phyloP scores from a whole-genome alignment of 2,113 vertebrate genomes.

The Ictidomys tridecemlineatus region DNA sequence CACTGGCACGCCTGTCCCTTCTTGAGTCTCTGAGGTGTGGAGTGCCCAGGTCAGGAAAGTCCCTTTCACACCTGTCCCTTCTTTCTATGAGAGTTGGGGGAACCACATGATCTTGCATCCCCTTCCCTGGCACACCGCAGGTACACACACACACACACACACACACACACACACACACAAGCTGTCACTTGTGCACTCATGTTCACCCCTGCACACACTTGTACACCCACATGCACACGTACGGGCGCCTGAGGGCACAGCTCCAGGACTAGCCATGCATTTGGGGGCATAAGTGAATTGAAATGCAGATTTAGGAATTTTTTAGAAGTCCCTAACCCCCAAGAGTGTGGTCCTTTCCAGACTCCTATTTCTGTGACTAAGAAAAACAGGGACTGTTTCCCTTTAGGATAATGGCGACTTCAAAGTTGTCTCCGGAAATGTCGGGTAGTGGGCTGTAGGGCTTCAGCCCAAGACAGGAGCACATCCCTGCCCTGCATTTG shows the following conservation, averaged over 20 bases:
- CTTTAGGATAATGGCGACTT: accelerated
- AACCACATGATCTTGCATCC: no score
- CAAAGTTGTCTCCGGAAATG: not conserved
- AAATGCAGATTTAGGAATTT: not conserved
- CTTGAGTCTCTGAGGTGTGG: accelerated
- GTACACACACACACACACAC: no score
- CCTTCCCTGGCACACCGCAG: no score
- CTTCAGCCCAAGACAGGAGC: not conserved
- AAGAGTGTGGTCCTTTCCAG: accelerated
- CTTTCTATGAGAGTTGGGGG: not conserved
- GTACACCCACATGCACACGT: no score
- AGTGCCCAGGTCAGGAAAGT: no score
- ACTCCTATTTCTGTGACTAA: accelerated
- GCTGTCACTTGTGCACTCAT: no score
- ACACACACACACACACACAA: no score
- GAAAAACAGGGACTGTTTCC: not conserved
- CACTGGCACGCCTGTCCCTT: accelerated
- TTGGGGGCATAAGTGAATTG: not conserved
- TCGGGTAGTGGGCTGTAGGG: not conserved
- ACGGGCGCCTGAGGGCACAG: not conserved
- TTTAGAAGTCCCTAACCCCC: not conserved
- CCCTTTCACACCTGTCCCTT: no score
- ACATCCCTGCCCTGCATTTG: no score
- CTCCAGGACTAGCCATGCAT: accelerated
- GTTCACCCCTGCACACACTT: no score